Evolutionary conservation across 2,888 invertebrate genomes (phyloP).

Genomic region (Calliphora vomitoria): DNA sequence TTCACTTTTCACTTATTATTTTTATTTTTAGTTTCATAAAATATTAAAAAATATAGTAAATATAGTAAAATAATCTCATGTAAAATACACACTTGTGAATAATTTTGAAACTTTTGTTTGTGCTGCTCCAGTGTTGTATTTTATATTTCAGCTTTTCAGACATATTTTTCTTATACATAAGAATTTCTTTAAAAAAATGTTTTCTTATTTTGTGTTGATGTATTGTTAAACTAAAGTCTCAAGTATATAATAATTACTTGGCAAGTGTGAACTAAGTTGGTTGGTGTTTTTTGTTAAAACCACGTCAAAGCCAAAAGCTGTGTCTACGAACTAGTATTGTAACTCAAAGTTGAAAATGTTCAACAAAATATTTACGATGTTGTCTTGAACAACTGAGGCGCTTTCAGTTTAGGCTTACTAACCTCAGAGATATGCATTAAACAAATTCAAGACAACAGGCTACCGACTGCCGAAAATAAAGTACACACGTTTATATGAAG

Average conservation of each 20-base stretch:
- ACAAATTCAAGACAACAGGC: too few relatives aligned
- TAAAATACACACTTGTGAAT: conserved; percentile 58
- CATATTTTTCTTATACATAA: not conserved
- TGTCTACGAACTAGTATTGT: not conserved
- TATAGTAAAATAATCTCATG: conserved; percentile 55
- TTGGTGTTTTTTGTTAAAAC: not conserved
- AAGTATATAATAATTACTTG: conserved; percentile 47
- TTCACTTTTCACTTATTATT: not conserved
- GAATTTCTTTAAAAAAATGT: not conserved
- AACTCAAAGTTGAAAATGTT: too few relatives aligned
- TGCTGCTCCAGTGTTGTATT: not conserved
- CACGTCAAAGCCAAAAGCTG: not conserved
- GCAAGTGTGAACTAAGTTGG: not conserved
- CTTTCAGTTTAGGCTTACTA: too few relatives aligned
- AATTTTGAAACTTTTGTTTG: conserved; percentile 43
- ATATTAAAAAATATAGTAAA: conserved; percentile 47
- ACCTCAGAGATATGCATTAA: too few relatives aligned
- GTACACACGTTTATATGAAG: too few relatives aligned
- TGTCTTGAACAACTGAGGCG: too few relatives aligned
- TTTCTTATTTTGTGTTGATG: not conserved
- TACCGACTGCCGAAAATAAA: too few relatives aligned
- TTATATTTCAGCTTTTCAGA: not conserved
- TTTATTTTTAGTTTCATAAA: conserved; percentile 23
- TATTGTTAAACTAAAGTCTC: conserved; percentile 15
- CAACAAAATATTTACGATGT: too few relatives aligned